Evolutionary conservation across 2,113 vertebrate species (phyloP).

Genomic region (Chionodraco myersi): DNA sequence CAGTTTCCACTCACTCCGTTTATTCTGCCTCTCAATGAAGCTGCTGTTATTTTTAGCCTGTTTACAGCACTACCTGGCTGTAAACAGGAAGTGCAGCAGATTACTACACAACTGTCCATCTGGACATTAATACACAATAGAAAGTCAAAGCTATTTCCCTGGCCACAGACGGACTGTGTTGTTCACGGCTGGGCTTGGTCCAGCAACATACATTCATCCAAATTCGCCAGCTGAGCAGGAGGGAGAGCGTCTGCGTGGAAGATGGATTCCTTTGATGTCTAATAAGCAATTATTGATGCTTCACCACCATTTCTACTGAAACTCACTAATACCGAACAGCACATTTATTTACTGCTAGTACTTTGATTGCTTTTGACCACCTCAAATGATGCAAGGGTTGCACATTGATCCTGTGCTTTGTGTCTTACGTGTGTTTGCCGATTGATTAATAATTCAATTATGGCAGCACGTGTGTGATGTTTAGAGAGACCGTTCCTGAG

Average conservation of each 20-base stretch:
- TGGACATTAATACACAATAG: conserved; percentile 75
- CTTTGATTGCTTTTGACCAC: conserved; percentile 60
- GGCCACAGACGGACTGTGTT: conserved; percentile 56
- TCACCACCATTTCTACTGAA: conserved; percentile 29
- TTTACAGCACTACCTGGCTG: conserved; percentile 61
- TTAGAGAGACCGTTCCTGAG: conserved; percentile 56
- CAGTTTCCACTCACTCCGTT: background rate
- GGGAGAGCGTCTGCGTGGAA: conserved; percentile 15
- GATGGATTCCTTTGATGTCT: conserved; percentile 55
- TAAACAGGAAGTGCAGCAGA: conserved; percentile 73
- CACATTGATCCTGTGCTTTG: conserved; percentile 63
- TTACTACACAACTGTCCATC: conserved; percentile 72
- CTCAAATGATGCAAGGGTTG: conserved; percentile 52
- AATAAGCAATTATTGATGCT: conserved; percentile 41
- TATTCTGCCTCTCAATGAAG: conserved; percentile 19
- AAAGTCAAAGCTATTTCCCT: conserved; percentile 58
- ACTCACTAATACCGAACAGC: conserved; percentile 41
- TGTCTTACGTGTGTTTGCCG: conserved; percentile 75
- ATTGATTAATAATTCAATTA: conserved; percentile 80
- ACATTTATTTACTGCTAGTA: conserved; percentile 28
- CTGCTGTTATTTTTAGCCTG: conserved; percentile 40
- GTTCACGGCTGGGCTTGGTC: conserved; percentile 45
- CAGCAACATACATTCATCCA: conserved; percentile 39
- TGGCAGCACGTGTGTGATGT: conserved; percentile 48
- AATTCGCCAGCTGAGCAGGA: conserved; percentile 33